A percentile compares a stretch with the other conserved stretches of the same genome.
Evolutionary conservation across 2,888 invertebrate species (phyloP).

Genomic region (Philhelius pedissequus): DNA sequence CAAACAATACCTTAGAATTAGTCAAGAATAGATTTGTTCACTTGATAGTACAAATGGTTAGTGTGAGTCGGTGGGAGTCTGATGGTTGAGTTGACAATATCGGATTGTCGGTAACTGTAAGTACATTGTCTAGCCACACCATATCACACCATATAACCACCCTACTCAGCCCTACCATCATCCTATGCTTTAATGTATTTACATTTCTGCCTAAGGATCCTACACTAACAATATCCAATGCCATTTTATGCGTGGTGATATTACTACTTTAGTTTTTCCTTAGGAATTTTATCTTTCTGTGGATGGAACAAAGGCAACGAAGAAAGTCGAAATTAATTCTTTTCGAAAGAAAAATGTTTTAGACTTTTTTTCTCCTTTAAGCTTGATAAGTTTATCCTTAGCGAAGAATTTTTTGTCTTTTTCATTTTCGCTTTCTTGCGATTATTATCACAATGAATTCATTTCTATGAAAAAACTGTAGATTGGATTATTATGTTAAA

Average conservation of each 20-base stretch:
- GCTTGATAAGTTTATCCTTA: not conserved
- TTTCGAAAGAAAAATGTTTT: constrained; percentile 4
- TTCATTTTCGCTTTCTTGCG: constrained; percentile 1
- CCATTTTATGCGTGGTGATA: constrained; percentile 10
- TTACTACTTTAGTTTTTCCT: constrained; percentile 19
- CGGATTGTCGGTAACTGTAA: constrained; percentile 22
- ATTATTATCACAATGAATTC: constrained; percentile 42
- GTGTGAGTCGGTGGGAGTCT: not conserved
- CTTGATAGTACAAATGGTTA: constrained; percentile 39
- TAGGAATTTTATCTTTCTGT: constrained; percentile 8
- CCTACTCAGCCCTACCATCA: not conserved
- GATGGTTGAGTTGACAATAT: not conserved
- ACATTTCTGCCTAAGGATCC: constrained; percentile 26
- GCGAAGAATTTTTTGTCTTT: not conserved
- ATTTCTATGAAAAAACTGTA: constrained; percentile 22
- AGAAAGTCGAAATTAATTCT: constrained; percentile 46
- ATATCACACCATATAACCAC: not conserved
- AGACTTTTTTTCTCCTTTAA: not conserved
- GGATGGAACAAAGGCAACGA: constrained; percentile 32
- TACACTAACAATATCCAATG: constrained; percentile 19
- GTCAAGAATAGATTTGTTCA: constrained; percentile 38
- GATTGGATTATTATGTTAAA: constrained; percentile 39
- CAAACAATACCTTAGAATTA: constrained; percentile 53
- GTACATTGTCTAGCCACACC: constrained; percentile 32
- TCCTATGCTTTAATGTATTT: not conserved